Conservation (phyloP, 2,113 vertebrate species). For the Polypterus senegalus region DNA sequence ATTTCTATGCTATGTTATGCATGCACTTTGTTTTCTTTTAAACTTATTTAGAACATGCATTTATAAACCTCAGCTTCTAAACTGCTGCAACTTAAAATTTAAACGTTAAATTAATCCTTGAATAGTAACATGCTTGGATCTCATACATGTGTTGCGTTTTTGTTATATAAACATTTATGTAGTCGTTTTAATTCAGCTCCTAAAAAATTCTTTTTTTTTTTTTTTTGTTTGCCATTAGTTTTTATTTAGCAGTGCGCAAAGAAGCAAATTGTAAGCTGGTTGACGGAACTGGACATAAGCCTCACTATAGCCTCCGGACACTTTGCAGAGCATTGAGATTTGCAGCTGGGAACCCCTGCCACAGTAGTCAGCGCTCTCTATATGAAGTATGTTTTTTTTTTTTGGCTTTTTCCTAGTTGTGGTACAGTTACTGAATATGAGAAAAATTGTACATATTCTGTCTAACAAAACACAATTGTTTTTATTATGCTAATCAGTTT, state of each 20-base stretch:
- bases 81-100: no score
- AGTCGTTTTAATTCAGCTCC: constrained; percentile 14
- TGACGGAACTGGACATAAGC: constrained; percentile 80
- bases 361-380: constrained; percentile 73
- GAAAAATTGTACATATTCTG: no score
- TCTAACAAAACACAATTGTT: no score
- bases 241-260: constrained; percentile 75
- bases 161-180: constrained; percentile 1
- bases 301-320: constrained; percentile 89
- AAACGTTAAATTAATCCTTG: no score
- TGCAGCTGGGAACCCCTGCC: constrained; percentile 68
- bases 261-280: constrained; percentile 61
- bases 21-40: no score
- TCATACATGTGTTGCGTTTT: background rate
- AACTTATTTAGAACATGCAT: no score
- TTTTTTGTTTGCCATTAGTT: constrained; percentile 42
- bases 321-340: constrained; percentile 84
- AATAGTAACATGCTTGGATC: background rate
- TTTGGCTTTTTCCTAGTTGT: no score
- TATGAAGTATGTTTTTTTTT: constrained; percentile 64
- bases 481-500: no score
- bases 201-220: no score
- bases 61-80: no score
- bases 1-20: no score
- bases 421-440: no score